These are phyloP conservation scores for Epinotia brunnichana DNA, from an alignment of 2,888 invertebrate species.

Conservation along the genomic window DNA sequence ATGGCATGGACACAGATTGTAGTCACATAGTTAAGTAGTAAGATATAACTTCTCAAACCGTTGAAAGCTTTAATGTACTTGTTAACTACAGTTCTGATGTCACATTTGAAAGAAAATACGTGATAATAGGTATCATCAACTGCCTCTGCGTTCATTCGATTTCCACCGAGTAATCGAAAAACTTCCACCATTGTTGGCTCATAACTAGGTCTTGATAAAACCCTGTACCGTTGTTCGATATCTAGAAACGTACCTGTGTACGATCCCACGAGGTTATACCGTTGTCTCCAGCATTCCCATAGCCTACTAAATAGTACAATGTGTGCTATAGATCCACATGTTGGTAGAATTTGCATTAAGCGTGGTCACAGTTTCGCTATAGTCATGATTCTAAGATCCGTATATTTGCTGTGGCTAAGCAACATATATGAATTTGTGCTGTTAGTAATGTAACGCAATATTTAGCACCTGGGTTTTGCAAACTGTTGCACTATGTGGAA, in stretches of 20 bases:
- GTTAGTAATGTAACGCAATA: conserved; percentile 5
- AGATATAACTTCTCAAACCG: background rate
- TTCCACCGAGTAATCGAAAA: conserved; percentile 35
- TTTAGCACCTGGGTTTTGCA: conserved; percentile 17
- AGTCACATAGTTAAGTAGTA: background rate
- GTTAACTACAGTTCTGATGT: background rate
- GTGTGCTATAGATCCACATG: conserved; percentile 28
- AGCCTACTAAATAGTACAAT: conserved; percentile 46
- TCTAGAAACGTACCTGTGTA: conserved; percentile 39
- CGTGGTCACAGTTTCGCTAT: conserved; percentile 9
- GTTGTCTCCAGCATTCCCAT: conserved; percentile 45
- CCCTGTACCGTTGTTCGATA: conserved; percentile 42
- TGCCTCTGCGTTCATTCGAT: conserved; percentile 9
- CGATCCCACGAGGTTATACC: conserved; percentile 45
- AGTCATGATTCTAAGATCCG: conserved; percentile 11
- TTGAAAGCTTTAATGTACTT: conserved; percentile 1
- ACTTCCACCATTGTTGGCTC: conserved; percentile 41
- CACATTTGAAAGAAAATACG: background rate
- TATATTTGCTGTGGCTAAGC: background rate
- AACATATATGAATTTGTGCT: background rate
- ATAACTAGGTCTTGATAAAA: conserved; percentile 43
- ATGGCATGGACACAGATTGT: background rate
- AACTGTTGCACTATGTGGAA: conserved; percentile 1
- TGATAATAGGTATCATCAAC: conserved; percentile 4
- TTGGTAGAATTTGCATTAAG: conserved; percentile 27